These are phyloP conservation scores for Macrobrachium nipponense DNA, from an alignment of 1,140 invertebrate species.

Conservation along the genomic window DNA sequence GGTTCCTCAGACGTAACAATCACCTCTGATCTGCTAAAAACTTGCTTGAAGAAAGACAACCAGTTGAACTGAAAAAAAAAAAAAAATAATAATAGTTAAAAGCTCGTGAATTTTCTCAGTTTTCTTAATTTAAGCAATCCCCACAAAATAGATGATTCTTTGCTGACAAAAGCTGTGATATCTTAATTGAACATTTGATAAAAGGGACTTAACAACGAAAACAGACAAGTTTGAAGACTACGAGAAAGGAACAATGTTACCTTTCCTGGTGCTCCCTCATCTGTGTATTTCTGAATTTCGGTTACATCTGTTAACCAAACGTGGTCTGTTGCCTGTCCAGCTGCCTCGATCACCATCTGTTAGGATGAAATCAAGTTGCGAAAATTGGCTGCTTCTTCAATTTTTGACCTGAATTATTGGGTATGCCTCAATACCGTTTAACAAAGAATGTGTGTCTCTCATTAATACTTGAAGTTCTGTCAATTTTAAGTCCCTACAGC, in stretches of 20 bases:
- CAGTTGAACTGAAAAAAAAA: conserved; percentile 78
- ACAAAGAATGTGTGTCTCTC: conserved; percentile 71
- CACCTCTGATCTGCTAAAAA: conserved; percentile 77
- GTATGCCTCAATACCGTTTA: conserved; percentile 66
- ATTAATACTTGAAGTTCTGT: too few relatives aligned
- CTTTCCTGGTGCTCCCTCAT: conserved; percentile 67
- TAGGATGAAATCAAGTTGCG: background rate
- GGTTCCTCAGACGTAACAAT: conserved; percentile 74
- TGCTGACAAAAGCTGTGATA: too few relatives aligned
- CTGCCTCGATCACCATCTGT: conserved; percentile 40
- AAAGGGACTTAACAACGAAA: too few relatives aligned
- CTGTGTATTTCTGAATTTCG: conserved; percentile 44
- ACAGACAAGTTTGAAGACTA: too few relatives aligned
- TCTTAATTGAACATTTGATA: too few relatives aligned
- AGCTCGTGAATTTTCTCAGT: too few relatives aligned
- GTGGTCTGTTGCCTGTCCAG: conserved; percentile 19
- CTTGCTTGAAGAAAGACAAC: conserved; percentile 78
- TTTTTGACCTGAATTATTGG: background rate
- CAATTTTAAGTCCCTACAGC: background rate
- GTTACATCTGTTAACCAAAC: conserved; percentile 16
- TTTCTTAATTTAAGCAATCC: too few relatives aligned
- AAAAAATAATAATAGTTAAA: too few relatives aligned
- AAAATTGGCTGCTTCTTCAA: background rate
- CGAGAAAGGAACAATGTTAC: conserved; percentile 10
- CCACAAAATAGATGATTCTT: too few relatives aligned